phyloP scores from a whole-genome alignment of 2,888 invertebrate species.

The Orthonevra nobilis region DNA sequence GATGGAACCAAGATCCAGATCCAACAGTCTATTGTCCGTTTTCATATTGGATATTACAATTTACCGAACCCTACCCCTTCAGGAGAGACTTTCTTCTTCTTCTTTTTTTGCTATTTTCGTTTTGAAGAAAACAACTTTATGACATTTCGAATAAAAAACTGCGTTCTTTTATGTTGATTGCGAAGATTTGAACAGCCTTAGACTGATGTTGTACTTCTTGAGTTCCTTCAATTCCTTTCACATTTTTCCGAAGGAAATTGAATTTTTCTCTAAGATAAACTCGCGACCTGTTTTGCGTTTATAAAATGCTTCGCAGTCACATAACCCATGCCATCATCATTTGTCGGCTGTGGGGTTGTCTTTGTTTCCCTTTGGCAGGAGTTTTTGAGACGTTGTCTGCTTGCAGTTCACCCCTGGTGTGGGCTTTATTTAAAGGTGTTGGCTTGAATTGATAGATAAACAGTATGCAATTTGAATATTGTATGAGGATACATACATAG shows the following conservation, averaged over 20 bases:
- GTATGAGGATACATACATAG: constrained; percentile 27
- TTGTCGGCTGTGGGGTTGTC: constrained; percentile 16
- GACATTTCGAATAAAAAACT: constrained; percentile 45
- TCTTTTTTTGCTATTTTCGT: neutral
- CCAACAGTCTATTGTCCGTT: constrained; percentile 51
- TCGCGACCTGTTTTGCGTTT: constrained; percentile 49
- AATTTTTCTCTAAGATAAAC: constrained; percentile 66
- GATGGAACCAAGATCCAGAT: too few species aligned
- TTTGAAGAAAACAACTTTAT: constrained; percentile 38
- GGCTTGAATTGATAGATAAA: constrained; percentile 65
- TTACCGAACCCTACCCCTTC: constrained; percentile 12
- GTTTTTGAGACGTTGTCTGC: too few species aligned
- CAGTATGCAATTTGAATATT: constrained; percentile 69
- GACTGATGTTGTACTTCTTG: neutral
- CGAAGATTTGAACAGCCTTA: constrained; percentile 50
- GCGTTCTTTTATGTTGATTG: constrained; percentile 58
- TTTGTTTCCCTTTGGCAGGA: constrained; percentile 57
- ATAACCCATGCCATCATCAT: constrained; percentile 13
- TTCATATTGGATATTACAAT: constrained; percentile 53
- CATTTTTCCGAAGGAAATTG: constrained; percentile 68
- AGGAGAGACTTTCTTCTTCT: constrained; percentile 17
- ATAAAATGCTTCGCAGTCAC: constrained; percentile 43
- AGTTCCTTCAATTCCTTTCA: constrained; percentile 67
- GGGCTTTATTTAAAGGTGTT: constrained; percentile 63
- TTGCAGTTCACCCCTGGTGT: constrained; percentile 45